Evolutionary conservation across 2,797 vertebrate genomes (phyloP).

Genomic region (Hapalemur alaotrensis): DNA sequence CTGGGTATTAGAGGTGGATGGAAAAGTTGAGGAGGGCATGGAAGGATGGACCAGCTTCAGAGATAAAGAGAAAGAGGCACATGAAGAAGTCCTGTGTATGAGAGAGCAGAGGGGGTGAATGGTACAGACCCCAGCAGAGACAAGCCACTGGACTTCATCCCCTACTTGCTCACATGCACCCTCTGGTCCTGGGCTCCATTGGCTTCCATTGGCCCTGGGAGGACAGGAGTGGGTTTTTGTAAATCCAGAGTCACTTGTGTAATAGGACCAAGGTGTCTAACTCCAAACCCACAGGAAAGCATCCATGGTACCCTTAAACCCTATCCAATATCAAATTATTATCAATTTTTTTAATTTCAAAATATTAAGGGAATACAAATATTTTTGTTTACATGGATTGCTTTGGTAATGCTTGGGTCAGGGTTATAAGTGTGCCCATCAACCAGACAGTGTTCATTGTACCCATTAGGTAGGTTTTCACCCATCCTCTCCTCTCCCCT

Average conservation of each 20-base stretch:
- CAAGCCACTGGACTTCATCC: background rate
- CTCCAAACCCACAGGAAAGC: background rate
- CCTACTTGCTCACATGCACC: background rate
- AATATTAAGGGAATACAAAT: background rate
- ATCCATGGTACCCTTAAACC: background rate
- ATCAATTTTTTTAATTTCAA: background rate
- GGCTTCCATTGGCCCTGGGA: background rate
- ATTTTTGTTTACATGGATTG: background rate
- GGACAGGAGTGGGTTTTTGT: background rate
- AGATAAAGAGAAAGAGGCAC: background rate
- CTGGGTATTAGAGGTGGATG: background rate
- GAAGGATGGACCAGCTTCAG: background rate
- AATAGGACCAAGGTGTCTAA: slow-evolving; percentile 11
- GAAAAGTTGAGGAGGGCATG: background rate
- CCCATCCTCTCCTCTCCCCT: background rate
- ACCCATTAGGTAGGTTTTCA: background rate
- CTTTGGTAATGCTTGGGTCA: background rate
- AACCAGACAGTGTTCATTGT: background rate
- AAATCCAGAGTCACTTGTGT: background rate
- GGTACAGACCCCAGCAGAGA: background rate
- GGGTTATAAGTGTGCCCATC: background rate
- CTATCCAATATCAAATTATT: background rate
- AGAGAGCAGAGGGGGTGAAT: background rate
- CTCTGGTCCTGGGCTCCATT: background rate
- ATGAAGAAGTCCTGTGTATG: background rate